Base-by-base conservation (phyloP, 2,113 vertebrate species). In the Lasiurus borealis region DNA sequence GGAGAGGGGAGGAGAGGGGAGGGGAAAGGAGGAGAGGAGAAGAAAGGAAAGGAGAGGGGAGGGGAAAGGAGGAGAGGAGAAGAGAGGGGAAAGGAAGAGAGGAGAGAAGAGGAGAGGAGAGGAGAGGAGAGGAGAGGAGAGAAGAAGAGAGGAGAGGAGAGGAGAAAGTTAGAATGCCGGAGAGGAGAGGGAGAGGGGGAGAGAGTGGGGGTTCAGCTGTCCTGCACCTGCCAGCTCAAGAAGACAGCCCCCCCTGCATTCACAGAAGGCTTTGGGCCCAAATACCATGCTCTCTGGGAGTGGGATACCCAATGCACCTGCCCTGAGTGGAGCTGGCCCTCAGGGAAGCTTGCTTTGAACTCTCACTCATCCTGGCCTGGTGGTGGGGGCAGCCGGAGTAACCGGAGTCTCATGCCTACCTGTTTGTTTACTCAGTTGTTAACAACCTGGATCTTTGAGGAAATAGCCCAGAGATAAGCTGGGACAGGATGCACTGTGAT, bases 111-210 rank as follows among this genome's bases (percentile, higher is more conserved):
- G 48, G 27, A 27, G 23, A 19, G 16, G 1, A 31, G 10, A 36
- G 2, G 34, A 16, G 27, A 0, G 2, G 3, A 6, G 1, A 19
- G 2, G 8, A 59, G 9, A 5, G 7, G 44, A 34, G 40, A 13
- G 2, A 5, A 46, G 15, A 6, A 2, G 59, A 34, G 40, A 8
- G 40, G 25, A 8, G 14, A 5, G 18, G 29, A 19, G 29, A 23
- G 36, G 6, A 34, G 13, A 54, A 6, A 25, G 34, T 3, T 3
- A 8, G 27, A 13, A 8, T 40, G 40, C 40, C 3, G 40, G 40
- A 31, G 27, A 3, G 14, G 34, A 27, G 2, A 10, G 4, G 29
- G 46, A 10, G 34, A 18, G n/a, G 19, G 25, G 5, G 44, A 27
- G 36, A 4, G 34, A 25, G 34, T 1, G 2, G 19, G 27, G 0